These are phyloP conservation scores for Thecocarcelia acutangulata DNA, from an alignment of 2,888 invertebrate genomes.

Conservation along the genomic window DNA sequence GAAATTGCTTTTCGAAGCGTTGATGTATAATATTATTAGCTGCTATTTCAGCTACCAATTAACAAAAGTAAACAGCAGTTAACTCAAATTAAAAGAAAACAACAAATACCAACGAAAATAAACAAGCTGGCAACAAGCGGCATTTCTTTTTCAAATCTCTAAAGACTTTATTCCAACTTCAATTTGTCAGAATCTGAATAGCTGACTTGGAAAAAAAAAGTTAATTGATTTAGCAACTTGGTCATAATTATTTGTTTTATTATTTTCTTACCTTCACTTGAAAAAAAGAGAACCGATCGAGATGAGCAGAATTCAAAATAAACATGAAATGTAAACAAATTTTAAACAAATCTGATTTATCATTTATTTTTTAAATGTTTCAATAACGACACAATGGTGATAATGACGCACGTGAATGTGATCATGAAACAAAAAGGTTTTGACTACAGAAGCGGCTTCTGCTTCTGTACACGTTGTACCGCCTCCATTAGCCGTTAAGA, in stretches of 20 bases:
- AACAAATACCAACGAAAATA: conserved; percentile 18
- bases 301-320: conserved; percentile 34
- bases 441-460: conserved; percentile 66
- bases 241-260: conserved; percentile 54
- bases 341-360: conserved; percentile 58
- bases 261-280: conserved; percentile 7
- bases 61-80: conserved; percentile 65
- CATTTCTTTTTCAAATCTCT: conserved; percentile 55
- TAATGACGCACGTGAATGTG: conserved; percentile 23
- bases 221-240: conserved; percentile 58
- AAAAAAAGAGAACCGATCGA: neutral
- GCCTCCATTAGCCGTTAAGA: conserved; percentile 43
- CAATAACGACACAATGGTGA: conserved; percentile 11
- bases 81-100: conserved; percentile 48
- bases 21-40: conserved; percentile 59
- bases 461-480: conserved; percentile 61
- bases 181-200: conserved; percentile 65
- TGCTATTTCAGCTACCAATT: conserved; percentile 64
- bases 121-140: conserved; percentile 48
- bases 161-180: conserved; percentile 34
- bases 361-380: conserved; percentile 27
- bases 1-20: conserved; percentile 66
- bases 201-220: conserved; percentile 2
- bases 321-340: conserved; percentile 61
- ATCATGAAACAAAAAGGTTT: conserved; percentile 1